Percentiles rank a stretch among this genome's conserved stretches.
Conservation (phyloP, 2,888 invertebrate species). For the Erebia ligea region DNA sequence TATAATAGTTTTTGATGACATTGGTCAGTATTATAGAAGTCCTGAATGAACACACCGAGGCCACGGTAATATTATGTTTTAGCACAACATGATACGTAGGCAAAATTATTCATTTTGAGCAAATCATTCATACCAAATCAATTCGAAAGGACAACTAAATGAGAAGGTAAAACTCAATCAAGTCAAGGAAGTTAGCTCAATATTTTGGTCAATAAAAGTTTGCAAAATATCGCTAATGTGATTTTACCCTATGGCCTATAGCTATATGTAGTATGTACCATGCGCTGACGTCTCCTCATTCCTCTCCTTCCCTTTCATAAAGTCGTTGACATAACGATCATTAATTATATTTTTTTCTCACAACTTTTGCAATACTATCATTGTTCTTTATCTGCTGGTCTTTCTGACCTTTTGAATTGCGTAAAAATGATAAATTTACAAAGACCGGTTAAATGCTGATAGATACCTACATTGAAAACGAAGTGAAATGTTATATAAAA, state of each 20-base stretch:
- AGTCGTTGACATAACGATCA: conserved; percentile 43
- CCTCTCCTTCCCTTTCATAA: conserved; percentile 29
- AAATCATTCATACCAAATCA: too few relatives aligned
- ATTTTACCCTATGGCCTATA: conserved; percentile 24
- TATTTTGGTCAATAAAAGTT: not conserved
- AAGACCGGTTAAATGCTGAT: conserved; percentile 48
- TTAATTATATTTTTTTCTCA: conserved; percentile 44
- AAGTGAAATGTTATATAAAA: not conserved
- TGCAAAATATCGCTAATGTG: conserved; percentile 3
- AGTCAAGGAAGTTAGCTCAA: too few relatives aligned
- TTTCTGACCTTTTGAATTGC: conserved; percentile 35
- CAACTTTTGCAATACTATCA: conserved; percentile 44
- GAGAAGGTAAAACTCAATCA: too few relatives aligned
- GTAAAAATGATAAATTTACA: conserved; percentile 49
- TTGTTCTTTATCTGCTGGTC: conserved; percentile 51
- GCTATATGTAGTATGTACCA: too few relatives aligned
- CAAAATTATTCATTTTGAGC: too few relatives aligned
- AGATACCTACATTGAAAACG: conserved; percentile 13
- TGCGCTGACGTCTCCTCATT: conserved; percentile 30
- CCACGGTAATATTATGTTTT: too few relatives aligned
- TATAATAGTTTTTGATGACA: too few relatives aligned
- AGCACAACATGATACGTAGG: too few relatives aligned
- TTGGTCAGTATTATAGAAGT: too few relatives aligned
- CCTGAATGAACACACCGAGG: too few relatives aligned
- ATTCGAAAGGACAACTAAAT: too few relatives aligned